phyloP scores from a whole-genome alignment of 2,888 invertebrate genomes.

The Mimachlamys varia region DNA sequence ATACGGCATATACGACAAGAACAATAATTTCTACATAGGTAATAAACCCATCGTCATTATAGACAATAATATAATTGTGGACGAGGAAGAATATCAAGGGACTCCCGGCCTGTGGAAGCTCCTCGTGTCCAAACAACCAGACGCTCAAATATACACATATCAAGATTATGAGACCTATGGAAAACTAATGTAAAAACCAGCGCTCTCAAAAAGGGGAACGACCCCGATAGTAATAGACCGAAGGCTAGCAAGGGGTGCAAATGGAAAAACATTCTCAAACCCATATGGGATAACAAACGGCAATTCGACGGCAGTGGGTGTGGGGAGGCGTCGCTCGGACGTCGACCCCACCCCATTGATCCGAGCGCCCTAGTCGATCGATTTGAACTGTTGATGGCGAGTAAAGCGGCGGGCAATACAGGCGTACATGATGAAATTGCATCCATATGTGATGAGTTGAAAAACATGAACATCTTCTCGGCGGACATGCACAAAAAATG shows the following conservation, averaged over 20 bases:
- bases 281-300: conserved; percentile 37
- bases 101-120: conserved; percentile 48
- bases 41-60: conserved; percentile 34
- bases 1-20: conserved; percentile 39
- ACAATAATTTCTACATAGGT: conserved; percentile 45
- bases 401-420: no score
- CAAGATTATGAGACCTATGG: conserved; percentile 47
- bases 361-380: no score
- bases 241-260: conserved; percentile 41
- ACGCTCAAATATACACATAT: conserved; percentile 42
- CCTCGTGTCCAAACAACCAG: conserved; percentile 40
- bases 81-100: conserved; percentile 44
- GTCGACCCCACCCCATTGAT: no score
- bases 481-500: no score
- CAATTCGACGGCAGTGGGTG: background rate
- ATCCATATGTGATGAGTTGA: no score
- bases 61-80: conserved; percentile 46
- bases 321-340: no score
- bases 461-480: no score
- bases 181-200: conserved; percentile 39
- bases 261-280: background rate
- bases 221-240: conserved; percentile 41
- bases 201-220: conserved; percentile 42
- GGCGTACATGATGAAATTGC: no score
- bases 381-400: no score